Evolutionary conservation across 2,888 invertebrate species (phyloP).

Genomic region (Hirtodrosophila alboralis): DNA sequence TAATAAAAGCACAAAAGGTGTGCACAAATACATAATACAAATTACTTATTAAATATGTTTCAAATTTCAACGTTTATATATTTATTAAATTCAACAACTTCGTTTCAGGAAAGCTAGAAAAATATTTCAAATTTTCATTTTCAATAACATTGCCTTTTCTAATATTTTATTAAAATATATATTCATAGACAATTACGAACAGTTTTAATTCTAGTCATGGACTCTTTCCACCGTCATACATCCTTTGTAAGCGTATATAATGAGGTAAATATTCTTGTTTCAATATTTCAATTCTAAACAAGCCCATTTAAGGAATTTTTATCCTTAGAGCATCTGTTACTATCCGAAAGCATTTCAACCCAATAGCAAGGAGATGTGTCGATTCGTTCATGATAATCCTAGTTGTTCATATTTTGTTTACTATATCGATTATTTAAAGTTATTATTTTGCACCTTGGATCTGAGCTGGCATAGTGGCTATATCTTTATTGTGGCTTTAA

Average conservation of each 20-base stretch:
- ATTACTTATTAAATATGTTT: no score
- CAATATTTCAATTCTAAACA: not conserved
- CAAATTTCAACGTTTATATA: no score
- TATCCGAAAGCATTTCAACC: not conserved
- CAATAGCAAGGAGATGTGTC: constrained; percentile 26
- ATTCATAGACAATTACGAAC: no score
- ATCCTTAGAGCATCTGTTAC: constrained; percentile 20
- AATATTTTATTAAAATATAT: no score
- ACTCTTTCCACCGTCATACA: no score
- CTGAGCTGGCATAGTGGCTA: constrained; percentile 12
- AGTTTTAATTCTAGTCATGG: not conserved
- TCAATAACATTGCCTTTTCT: no score
- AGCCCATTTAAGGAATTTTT: no score
- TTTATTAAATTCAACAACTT: no score
- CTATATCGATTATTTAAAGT: constrained; percentile 18
- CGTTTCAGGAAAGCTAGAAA: no score
- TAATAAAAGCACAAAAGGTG: no score
- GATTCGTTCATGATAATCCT: not conserved
- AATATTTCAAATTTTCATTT: no score
- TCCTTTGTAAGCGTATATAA: constrained; percentile 15
- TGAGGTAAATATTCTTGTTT: constrained; percentile 9
- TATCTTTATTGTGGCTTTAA: not conserved
- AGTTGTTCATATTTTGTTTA: constrained; percentile 22
- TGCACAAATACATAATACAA: no score
- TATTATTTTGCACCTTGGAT: constrained; percentile 17